Base-by-base conservation (phyloP, 2,888 invertebrate species). In the Tuberolachnus salignus region DNA sequence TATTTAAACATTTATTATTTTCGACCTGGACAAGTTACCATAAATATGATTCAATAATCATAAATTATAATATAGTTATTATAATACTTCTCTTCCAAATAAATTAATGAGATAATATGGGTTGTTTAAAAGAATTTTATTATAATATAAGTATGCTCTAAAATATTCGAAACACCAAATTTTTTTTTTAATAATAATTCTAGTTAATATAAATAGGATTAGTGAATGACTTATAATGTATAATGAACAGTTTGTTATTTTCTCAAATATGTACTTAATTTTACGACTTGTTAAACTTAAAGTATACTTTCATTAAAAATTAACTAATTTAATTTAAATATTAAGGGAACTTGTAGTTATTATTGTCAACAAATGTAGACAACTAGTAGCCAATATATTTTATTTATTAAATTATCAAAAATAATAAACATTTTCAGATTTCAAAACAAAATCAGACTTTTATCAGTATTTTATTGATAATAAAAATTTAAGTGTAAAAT, bases 401-500 rank as follows among this genome's bases (percentile, higher is more conserved):
- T 26, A 26, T 26, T 59, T 59, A 46, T 13, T 49, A 19, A 11
- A 57, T 44, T 21, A 57, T 10, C n/a, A 70, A 23, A 14, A 69
- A 69, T 9, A 69, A 34, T 42, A 23, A 23, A 23, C 16, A n/a
- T 34, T 34, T 6, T 34, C 6, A 34, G 34, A 34, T 34, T 34
- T 34, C 34, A 34, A 4, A 72, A 59, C 21, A 46, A 46, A 59
- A 71, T 11, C 23, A 19, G 13, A 67, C 26, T 67, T n/a, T n/a
- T 49, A 9, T n/a, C 16, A 1, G 16, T 21, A 70, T 44, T 19
- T 21, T 42, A 42, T 57, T 44, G 8, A n/a, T 26, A 71, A 71
- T 46, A 46, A 57, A 46, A 21, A 23, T 64, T 23, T 11, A 21
- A 46, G 23, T 71, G n/a, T n/a, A 71, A 71, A 26, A 71, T 71